Base-by-base conservation (phyloP, 2,113 vertebrate species). In the Lepisosteus osseus region DNA sequence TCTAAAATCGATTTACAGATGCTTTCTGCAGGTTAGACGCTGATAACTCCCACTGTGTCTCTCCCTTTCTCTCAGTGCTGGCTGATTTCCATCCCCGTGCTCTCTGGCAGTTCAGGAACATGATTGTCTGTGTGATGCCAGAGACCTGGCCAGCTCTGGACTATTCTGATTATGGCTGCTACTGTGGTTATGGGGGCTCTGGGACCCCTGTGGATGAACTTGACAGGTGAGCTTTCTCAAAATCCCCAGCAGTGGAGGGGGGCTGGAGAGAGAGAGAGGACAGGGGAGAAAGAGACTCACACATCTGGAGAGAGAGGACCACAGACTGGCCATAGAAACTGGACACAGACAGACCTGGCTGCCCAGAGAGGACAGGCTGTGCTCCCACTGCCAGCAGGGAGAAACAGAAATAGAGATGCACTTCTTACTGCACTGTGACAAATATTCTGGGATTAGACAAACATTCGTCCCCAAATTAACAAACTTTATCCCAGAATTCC, bases 141-240 rank as follows among this genome's bases (percentile, higher is more conserved):
- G 0, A 0, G 0, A 97, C 95, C 69, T 4, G 76, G 11, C 94
- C 96, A 0, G 0, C 62, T 8, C 4, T 87, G 0, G 87, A 95
- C 0, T 95, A 77, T 5, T 61, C 62, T 0, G 65, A 91, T 88
- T 98, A 97, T 0, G 95, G 97, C 79, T 97, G 95, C 80, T 97
- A 82, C 82, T 98, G 96, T 0, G 95, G 95, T 3, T 29, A 83
- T 4, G 95, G 95, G 5, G 96, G 95, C 72, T 88, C 85, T 0
- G 95, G 95, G 2, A 94, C 86, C 0, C 94, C 95, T 0, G 88
- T 95, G 77, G 95, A 98, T 0, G 80, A 92, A 0, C 83, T 97
- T 7, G 96, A 98, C 83, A 89, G 47, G 96, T 96, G 51, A 79
- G 13, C 12, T 29, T 29, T 29, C 29, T 29, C 29, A 29, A 29